Conservation (phyloP, 1,140 invertebrate genomes). For the Euborellia annulipes region DNA sequence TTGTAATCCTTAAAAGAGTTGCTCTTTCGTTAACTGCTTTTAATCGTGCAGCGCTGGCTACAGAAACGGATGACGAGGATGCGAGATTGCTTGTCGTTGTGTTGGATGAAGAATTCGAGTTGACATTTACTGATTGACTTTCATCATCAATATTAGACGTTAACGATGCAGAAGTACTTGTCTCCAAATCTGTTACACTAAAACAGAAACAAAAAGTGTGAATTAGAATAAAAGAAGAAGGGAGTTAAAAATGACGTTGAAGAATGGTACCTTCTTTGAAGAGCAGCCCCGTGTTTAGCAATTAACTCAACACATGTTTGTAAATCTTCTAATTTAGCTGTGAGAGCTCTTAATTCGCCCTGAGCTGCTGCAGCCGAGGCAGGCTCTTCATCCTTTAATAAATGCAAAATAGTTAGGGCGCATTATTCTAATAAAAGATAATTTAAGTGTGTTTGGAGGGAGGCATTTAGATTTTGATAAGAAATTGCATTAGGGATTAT, state of each 20-base stretch:
- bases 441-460: slow-evolving; percentile 6
- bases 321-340: slow-evolving; percentile 63
- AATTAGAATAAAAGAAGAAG: slow-evolving; percentile 16
- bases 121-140: no score
- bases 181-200: no score
- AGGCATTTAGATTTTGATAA: not conserved
- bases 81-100: no score
- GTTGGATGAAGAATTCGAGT: no score
- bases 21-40: slow-evolving; percentile 79
- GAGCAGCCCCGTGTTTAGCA: slow-evolving; percentile 63
- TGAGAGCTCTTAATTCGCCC: slow-evolving; percentile 41
- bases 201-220: not conserved
- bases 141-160: no score
- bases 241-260: no score
- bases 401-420: slow-evolving; percentile 13
- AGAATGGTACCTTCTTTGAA: no score
- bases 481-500: slow-evolving; percentile 1
- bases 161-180: no score
- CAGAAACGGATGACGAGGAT: no score
- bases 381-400: slow-evolving; percentile 37
- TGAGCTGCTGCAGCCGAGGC: no score
- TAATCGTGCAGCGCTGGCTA: no score
- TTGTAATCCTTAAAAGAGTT: slow-evolving; percentile 83
- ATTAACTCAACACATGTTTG: slow-evolving; percentile 83
- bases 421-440: not conserved